Conservation (phyloP, 2,888 invertebrate species). For the Hydriomena furcata region DNA sequence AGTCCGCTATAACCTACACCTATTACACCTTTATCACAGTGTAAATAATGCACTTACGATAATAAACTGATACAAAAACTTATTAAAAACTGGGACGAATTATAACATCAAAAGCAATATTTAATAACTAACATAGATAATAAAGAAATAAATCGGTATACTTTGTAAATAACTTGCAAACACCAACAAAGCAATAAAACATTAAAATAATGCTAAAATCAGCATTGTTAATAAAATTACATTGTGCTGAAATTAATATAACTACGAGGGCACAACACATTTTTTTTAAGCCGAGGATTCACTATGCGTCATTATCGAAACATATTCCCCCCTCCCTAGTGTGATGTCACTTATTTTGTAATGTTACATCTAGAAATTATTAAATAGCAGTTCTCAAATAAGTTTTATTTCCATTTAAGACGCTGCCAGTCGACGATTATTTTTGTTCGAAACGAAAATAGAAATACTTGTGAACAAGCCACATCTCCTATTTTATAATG, state of each 20-base stretch:
- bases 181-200: constrained; percentile 54
- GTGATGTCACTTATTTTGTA: too few relatives aligned
- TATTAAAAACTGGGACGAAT: constrained; percentile 56
- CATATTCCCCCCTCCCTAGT: too few relatives aligned
- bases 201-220: constrained; percentile 39
- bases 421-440: too few relatives aligned
- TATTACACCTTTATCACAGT: constrained; percentile 82
- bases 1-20: constrained; percentile 66
- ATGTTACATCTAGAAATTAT: too few relatives aligned
- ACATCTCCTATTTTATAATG: too few relatives aligned
- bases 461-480: too few relatives aligned
- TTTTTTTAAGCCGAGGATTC: neutral
- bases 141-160: constrained; percentile 35
- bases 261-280: constrained; percentile 23
- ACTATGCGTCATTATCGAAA: too few relatives aligned
- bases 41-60: constrained; percentile 81
- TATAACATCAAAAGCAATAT: constrained; percentile 40
- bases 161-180: constrained; percentile 47
- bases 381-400: too few relatives aligned
- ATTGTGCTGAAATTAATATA: constrained; percentile 47
- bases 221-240: constrained; percentile 31
- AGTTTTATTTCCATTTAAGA: too few relatives aligned
- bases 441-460: too few relatives aligned
- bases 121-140: constrained; percentile 42
- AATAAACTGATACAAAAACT: constrained; percentile 56